Evolutionary conservation across 2,888 invertebrate genomes (phyloP), one percentile per base, ranked within the genome.

Genomic region (Tipula helvola): DNA sequence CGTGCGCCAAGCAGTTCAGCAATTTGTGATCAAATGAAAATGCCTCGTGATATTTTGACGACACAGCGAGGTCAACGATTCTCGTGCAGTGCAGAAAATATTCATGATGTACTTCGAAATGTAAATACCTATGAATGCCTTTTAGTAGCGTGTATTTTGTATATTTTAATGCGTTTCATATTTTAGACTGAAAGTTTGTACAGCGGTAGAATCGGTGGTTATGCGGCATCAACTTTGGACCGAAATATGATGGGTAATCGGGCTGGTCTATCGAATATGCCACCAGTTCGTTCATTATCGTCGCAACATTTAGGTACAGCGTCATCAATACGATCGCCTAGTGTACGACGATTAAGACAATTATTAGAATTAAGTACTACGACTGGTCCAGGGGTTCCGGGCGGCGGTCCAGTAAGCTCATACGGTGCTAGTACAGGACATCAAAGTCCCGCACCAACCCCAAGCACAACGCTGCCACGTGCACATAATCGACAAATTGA

Each of bases 1-100:
- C 94, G 97, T 86, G 96, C 96, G 10, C 97, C 97, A 0, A 97
- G 97, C 87, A 97, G 97, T 87, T 97, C 97, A 88, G 98, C 98
- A 83, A 96, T 98, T 89, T 98, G 97, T 91, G 98, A 98, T 90
- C 95, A 97, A 90, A 95, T 97, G 90, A 94, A 97, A 88, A 95
- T 96, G 87, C 95, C 96, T 85, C 93, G 96, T 88, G 96, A 96
- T 88, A 92, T 94, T 87, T 92, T 94, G 86, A 93, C 93, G 89
- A 94, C 94, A 89, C 95, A 95, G 89, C 93, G 95, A 88, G 94
- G 95, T 39, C 95, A 95, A 88, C 93, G 96, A 89, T 96, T 96
- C 90, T 96, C 96, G 28, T 97, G 96, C 92, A 97, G 97, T 89
- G 97, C 97, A 47, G 97, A 98, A 92, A 97, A 97, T 90, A 96